Evolutionary conservation across 2,888 invertebrate species (phyloP), one percentile per base, ranked within the genome.

Genomic region (Phortica magna): DNA sequence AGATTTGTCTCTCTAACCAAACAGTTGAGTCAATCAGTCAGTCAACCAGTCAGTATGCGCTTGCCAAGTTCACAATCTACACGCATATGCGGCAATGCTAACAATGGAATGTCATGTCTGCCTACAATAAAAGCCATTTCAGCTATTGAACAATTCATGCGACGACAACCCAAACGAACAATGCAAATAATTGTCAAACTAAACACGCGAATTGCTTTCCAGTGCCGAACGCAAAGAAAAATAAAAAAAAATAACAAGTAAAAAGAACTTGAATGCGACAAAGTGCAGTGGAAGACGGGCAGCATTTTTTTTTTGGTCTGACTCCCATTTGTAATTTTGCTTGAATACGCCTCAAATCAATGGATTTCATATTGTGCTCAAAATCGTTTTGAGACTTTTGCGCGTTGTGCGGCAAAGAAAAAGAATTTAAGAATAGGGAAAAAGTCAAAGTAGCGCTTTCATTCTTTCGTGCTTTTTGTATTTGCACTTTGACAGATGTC

Each of bases 161-260:
- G 82, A 83, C 79, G 85, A 80, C 88, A 85, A 87, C 81, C 87
- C 85, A 83, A 84, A 61, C 83, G 85, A 86, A 86, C 85, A 86
- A 86, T 86, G 85, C 85, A 88, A 86, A 86, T 86, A 86, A 88
- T 86, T 86, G 88, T 86, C 88, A 87, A 88, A 84, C 84, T 81
- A 81, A 81, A 78, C 87, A 78, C 76, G 84, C 31, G 53, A 71
- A 12, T 71, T 55, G 55, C 53, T 19, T 14, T 41, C 70, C 70
- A 41, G 77, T 73, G 78, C 65, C 76, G 57, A 22, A 65, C 57
- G 31, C 42, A 64, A 31, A 65, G 14, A 53, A 67, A 67, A 68
- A 68, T 14, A 9, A 14, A 4, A n/a, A 7, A 55, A 53, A 41
- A 74, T 17, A 75, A 76, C 67, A 76, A 48, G 72, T 19, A 68